Base-by-base conservation (phyloP, 2,797 vertebrate genomes). In the Parotocinclus haroldoi region DNA sequence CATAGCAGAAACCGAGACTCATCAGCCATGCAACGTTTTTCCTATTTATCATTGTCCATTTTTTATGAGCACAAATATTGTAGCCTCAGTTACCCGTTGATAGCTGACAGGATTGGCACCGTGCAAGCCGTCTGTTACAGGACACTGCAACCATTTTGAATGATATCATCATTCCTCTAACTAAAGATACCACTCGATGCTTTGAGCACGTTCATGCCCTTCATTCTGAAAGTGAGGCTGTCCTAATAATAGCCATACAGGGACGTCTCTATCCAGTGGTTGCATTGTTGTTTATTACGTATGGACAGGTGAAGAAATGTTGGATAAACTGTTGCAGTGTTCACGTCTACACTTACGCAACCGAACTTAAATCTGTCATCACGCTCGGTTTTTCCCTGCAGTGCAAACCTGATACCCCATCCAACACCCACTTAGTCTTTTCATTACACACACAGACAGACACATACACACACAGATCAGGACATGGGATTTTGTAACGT, bases 341-440 rank as follows among this genome's bases (percentile, higher is more conserved):
- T 52, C 50, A 38, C 38, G 16, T 57, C 52, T 12, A 18, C 10
- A 46, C 27, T 18, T 50, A 16, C 16, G 48, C 14, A 16, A 50
- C 17, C 48, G 14, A 7, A 16, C 44, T 48, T 37, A 72, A n/a
- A 40, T 18, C 48, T n/a, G 16, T 58, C 58, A 17, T 14, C 37
- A 12, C 50, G 8, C 10, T 59, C 52, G 18, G 14, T 18, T 56
- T 68, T 63, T 14, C 49, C 63, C 59, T 19, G n/a, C 12, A 37
- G 36, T 12, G 48, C 38, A 57, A 71, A 73, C 75, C 56, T 61
- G 75, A 70, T 69, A 67, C 64, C 57, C 55, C 13, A 53, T 58
- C 56, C 67, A 64, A 57, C 60, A 10, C 60, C 66, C 40, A 51
- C 36, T 45, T 10, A 58, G 51, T 19, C 56, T 58, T 63, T 78